Evolutionary conservation across 2,797 vertebrate genomes (phyloP), one percentile per base, ranked within the genome.

Genomic region (Mus minutoides): DNA sequence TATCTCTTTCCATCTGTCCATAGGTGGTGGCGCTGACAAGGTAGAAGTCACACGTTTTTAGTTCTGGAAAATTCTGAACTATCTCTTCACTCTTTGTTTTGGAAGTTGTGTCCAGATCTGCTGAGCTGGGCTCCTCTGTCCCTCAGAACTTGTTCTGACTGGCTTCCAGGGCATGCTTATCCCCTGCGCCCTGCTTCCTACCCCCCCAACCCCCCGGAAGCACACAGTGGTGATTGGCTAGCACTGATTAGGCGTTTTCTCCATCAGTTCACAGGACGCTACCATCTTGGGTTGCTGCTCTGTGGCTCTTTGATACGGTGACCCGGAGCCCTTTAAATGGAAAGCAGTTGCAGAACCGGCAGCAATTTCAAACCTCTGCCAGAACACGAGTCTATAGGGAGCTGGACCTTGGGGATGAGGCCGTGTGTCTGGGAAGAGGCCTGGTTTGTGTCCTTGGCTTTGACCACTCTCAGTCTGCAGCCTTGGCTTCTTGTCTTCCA

Each of bases 311-410:
- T 71, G 95, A 93, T 56, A 93, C 6, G 40, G 43, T 86, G 93
- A 97, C 95, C 96, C 17, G 40, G 92, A 96, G 88, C 91, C 95
- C 78, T 97, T 93, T 94, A 94, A 96, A 96, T 93, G 92, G 77
- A 94, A 97, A 96, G 62, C 97, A 97, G 95, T 97, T 97, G 96
- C 93, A 94, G 97, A 95, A 94, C 91, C 94, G 95, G 90, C 95
- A 96, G 94, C 94, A 94, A 90, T 79, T 95, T 96, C 92, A 92
- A 96, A 90, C 87, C 85, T 95, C 64, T 86, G 95, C 95, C 91
- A 94, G 91, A 3, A 58, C 94, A 73, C 43, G 85, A 90, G 88
- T 92, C 94, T 8, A 60, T 60, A 76, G 96, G 89, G 94, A 96
- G 84, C 73, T 83, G 91, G 93, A 92, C 95, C 95, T 92, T 84